A percentile compares a stretch with the other conserved stretches of the same genome.
Evolutionary conservation across 2,113 vertebrate species (phyloP).

Genomic region (Eudyptes chrysolophus): DNA sequence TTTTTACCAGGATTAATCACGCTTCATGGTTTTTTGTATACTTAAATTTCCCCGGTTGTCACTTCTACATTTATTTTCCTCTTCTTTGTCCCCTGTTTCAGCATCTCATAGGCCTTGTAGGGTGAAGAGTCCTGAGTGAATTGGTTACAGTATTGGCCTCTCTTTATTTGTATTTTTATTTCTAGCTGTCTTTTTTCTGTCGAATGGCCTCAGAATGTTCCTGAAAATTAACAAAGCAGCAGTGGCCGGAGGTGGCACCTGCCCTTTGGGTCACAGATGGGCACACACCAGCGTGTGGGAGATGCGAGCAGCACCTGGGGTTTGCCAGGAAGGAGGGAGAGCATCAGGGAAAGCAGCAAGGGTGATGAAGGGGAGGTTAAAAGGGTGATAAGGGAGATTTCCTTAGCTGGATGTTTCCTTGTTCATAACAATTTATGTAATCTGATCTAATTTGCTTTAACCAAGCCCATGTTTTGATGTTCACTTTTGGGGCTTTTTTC

Average conservation of each 20-base stretch:
- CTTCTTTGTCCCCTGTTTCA: not conserved
- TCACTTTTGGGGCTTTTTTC: not conserved
- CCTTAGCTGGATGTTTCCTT: not conserved
- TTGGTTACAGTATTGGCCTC: not conserved
- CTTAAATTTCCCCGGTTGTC: not conserved
- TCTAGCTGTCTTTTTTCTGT: not conserved
- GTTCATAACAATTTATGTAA: not conserved
- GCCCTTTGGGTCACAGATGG: not conserved
- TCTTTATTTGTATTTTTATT: not conserved
- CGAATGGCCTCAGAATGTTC: not conserved
- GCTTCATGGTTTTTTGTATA: not conserved
- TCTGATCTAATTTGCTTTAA: not conserved
- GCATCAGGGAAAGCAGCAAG: not conserved
- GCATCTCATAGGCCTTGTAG: not conserved
- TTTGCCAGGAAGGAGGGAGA: not conserved
- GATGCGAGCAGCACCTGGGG: not conserved
- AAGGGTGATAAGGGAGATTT: not conserved
- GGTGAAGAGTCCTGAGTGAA: not conserved
- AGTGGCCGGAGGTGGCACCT: not conserved
- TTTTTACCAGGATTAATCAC: not conserved
- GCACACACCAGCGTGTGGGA: fast-evolving
- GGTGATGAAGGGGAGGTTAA: not conserved
- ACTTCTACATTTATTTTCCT: not conserved
- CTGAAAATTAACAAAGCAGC: not conserved
- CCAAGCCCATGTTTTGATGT: not conserved